phyloP scores from a whole-genome alignment of 2,113 vertebrate species.

The Pomatostomus ruficeps region DNA sequence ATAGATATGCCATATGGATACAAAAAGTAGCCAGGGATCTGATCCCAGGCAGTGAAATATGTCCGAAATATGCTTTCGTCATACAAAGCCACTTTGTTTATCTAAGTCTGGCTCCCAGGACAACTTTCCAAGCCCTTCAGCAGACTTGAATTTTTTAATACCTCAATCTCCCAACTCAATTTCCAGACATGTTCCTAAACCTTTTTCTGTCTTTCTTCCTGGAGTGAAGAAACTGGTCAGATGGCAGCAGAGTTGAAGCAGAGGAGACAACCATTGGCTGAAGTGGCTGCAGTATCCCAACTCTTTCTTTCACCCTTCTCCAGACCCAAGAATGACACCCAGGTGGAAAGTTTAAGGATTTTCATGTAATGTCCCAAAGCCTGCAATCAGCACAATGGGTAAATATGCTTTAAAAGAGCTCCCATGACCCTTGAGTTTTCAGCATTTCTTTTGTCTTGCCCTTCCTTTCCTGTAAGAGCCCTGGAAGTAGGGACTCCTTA shows the following conservation, averaged over 20 bases:
- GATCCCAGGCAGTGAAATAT: constrained; percentile 12
- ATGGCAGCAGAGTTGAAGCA: neutral
- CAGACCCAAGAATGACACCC: neutral
- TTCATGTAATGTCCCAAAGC: neutral
- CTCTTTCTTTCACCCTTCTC: neutral
- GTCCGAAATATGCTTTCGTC: neutral
- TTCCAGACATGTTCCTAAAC: constrained; percentile 7
- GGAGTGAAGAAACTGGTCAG: neutral
- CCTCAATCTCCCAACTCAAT: neutral
- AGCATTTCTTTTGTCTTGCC: neutral
- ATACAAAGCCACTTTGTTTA: constrained; percentile 37
- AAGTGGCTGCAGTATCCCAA: neutral
- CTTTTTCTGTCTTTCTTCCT: neutral
- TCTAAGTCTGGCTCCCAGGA: neutral
- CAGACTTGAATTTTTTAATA: neutral
- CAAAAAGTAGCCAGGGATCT: constrained; percentile 41
- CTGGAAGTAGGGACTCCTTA: neutral
- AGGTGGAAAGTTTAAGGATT: neutral
- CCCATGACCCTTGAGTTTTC: neutral
- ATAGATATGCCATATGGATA: constrained; percentile 32
- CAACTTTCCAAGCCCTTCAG: neutral
- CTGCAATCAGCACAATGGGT: neutral
- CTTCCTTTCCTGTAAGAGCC: neutral
- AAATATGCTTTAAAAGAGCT: neutral
- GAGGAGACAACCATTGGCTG: neutral